Conservation (phyloP, 1,140 invertebrate species). For the Uloborus diversus region DNA sequence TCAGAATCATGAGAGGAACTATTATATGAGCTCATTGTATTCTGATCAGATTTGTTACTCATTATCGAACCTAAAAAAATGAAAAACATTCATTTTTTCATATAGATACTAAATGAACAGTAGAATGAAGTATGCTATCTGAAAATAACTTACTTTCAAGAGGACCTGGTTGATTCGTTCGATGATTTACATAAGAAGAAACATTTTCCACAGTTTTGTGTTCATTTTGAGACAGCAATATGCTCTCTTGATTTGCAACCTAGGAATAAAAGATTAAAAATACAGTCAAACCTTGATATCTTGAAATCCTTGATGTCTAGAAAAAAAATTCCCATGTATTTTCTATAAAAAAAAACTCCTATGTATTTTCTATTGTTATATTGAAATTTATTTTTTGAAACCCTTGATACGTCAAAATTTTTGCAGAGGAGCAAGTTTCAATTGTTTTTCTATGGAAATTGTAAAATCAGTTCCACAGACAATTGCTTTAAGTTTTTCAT, state of each 20-base stretch:
- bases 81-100: constrained; percentile 1
- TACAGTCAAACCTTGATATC: no score
- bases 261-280: constrained; percentile 1
- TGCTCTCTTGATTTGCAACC: constrained; percentile 48
- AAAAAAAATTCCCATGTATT: no score
- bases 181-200: constrained; percentile 51
- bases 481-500: no score
- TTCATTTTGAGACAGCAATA: constrained; percentile 41
- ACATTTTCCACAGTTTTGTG: constrained; percentile 54
- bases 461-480: no score
- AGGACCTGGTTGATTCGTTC: constrained; percentile 42
- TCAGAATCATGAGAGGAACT: constrained; percentile 37
- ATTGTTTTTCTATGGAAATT: no score
- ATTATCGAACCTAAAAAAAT: constrained; percentile 37
- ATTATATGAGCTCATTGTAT: constrained; percentile 28
- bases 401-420: no score
- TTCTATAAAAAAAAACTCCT: background rate
- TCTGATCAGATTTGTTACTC: constrained; percentile 44
- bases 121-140: background rate
- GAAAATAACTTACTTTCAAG: constrained; percentile 36
- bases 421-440: no score
- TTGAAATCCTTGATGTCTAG: no score
- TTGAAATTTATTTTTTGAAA: no score
- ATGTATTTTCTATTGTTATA: no score
- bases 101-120: background rate